Percentiles rank a stretch among this genome's conserved stretches.
phyloP scores from a whole-genome alignment of 2,888 invertebrate genomes.

The Caenorhabditis drosophilae region DNA sequence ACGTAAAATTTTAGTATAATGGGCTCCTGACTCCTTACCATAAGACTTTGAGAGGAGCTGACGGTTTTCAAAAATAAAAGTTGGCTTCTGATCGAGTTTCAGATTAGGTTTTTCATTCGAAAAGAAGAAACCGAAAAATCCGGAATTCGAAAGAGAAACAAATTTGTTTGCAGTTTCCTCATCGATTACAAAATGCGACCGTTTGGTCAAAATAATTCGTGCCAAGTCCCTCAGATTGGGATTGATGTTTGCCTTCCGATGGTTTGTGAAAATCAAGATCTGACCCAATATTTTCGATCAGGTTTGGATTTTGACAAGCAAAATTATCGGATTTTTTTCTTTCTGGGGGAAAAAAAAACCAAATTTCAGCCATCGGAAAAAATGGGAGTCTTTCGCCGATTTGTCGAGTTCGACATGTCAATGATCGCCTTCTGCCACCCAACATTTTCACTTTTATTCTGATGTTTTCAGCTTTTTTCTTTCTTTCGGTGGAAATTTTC shows the following conservation, averaged over 20 bases:
- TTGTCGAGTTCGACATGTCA: constrained; percentile 29
- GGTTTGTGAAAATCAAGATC: constrained; percentile 26
- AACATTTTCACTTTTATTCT: constrained; percentile 4
- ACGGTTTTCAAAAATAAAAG: too few species aligned
- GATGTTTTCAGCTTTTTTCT: too few species aligned
- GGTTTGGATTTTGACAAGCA: constrained; percentile 1
- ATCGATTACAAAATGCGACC: constrained; percentile 31
- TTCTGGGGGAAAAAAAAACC: neutral
- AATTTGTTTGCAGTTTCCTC: constrained; percentile 17
- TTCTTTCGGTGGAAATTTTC: too few species aligned
- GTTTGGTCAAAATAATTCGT: constrained; percentile 7
- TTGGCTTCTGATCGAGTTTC: too few species aligned
- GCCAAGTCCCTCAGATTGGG: constrained; percentile 31
- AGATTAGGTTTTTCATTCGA: too few species aligned
- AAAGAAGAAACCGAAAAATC: too few species aligned
- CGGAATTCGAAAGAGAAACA: too few species aligned
- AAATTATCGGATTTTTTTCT: neutral
- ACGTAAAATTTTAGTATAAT: too few species aligned
- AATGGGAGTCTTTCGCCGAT: constrained; percentile 18
- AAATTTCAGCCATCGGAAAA: constrained; percentile 13
- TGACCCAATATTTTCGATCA: constrained; percentile 27
- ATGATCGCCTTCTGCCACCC: constrained; percentile 10
- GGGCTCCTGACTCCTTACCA: too few species aligned
- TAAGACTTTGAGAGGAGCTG: too few species aligned
- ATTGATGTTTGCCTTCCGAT: constrained; percentile 32